phyloP scores from a whole-genome alignment of 2,888 invertebrate species.

The Parthenolecanium corni region DNA sequence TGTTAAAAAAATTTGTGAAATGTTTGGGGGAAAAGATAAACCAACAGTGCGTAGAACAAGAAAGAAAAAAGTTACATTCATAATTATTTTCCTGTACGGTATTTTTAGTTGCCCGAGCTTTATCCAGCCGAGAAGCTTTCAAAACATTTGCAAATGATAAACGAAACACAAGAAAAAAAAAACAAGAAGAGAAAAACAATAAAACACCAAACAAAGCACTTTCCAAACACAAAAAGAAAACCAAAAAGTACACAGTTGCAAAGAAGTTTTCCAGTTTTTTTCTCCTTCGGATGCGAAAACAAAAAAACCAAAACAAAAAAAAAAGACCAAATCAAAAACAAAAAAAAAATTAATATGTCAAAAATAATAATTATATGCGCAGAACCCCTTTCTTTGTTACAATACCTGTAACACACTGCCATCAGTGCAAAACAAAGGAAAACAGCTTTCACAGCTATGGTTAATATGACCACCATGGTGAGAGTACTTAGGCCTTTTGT shows the following conservation, averaged over 20 bases:
- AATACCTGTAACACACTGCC: constrained; percentile 90
- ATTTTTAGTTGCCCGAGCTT: constrained; percentile 6
- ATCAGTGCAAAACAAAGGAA: constrained; percentile 91
- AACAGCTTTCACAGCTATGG: constrained; percentile 82
- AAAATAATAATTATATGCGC: constrained; percentile 25
- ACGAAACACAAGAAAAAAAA: constrained; percentile 25
- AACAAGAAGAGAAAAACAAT: constrained; percentile 21
- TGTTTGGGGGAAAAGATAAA: too few species aligned
- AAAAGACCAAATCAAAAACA: constrained; percentile 40
- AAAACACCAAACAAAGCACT: constrained; percentile 27
- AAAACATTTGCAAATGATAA: neutral
- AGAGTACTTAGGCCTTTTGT: constrained; percentile 58
- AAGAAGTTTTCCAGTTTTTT: constrained; percentile 36
- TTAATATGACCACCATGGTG: constrained; percentile 83
- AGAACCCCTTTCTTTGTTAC: constrained; percentile 29
- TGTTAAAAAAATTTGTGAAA: too few species aligned
- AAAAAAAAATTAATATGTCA: constrained; percentile 39
- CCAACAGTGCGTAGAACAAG: too few species aligned
- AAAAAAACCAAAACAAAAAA: constrained; percentile 43
- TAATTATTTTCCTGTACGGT: neutral
- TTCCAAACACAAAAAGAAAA: constrained; percentile 31
- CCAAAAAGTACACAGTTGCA: constrained; percentile 42
- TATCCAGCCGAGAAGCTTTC: constrained; percentile 16
- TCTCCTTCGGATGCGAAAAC: constrained; percentile 36
- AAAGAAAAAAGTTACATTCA: neutral